Percentiles rank a stretch among this genome's conserved stretches.
Conservation (phyloP, 2,797 vertebrate species). For the Enteromius fasciolatus region DNA sequence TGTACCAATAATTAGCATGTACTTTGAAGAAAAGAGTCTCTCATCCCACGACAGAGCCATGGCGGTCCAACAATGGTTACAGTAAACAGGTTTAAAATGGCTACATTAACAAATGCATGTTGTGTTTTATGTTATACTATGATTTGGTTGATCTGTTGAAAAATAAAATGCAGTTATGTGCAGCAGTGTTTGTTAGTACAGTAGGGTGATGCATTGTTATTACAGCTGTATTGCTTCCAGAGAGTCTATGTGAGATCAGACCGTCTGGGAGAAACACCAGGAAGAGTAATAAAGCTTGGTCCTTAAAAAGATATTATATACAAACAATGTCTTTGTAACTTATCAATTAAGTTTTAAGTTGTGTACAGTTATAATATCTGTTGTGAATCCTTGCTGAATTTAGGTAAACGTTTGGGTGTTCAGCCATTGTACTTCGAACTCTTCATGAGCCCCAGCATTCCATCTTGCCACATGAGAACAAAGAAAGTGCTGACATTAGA, state of each 20-base stretch:
- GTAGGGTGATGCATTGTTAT: constrained; percentile 4
- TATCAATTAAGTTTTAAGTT: not conserved
- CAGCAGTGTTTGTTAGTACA: not conserved
- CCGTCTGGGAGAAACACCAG: not conserved
- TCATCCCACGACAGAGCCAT: not conserved
- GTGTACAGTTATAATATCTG: not conserved
- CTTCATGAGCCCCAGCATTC: not conserved
- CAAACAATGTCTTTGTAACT: no score
- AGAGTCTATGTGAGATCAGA: not conserved
- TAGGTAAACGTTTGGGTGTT: not conserved
- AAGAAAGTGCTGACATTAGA: constrained; percentile 15
- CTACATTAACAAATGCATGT: not conserved
- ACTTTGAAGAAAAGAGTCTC: not conserved
- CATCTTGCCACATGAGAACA: constrained; percentile 2
- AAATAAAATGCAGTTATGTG: not conserved
- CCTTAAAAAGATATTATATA: no score
- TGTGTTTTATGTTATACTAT: not conserved
- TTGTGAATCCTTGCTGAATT: not conserved
- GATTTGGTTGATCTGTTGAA: not conserved
- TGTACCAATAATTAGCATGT: not conserved
- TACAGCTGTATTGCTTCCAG: constrained; percentile 20
- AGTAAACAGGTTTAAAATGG: no score
- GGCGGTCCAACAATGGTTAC: not conserved
- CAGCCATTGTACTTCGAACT: not conserved
- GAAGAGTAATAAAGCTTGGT: not conserved